These are phyloP conservation scores for Polyploca ridens DNA, from an alignment of 2,888 invertebrate species.

Conservation along the genomic window DNA sequence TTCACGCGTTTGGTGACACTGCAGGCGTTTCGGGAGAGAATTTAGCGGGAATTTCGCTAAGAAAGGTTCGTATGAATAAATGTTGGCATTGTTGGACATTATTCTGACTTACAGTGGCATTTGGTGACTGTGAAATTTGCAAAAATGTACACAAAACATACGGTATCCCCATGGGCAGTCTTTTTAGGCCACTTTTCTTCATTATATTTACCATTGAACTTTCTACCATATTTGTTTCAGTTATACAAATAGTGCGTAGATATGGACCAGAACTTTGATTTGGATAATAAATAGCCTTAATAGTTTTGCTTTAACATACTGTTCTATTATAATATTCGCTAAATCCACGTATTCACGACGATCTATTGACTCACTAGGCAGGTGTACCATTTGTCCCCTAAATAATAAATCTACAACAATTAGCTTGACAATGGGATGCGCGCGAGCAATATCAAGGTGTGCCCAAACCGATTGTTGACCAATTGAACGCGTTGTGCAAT, in stretches of 20 bases:
- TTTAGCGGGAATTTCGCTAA: slow-evolving; percentile 67
- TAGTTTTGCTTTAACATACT: not conserved
- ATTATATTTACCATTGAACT: not conserved
- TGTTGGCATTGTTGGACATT: slow-evolving; percentile 48
- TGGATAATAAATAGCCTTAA: not conserved
- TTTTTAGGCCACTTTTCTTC: not conserved
- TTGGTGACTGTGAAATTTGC: slow-evolving; percentile 47
- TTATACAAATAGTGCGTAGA: too few species aligned
- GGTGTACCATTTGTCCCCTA: slow-evolving; percentile 46
- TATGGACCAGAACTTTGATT: too few species aligned
- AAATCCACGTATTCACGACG: not conserved
- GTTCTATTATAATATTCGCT: slow-evolving; percentile 3
- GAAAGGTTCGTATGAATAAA: slow-evolving; percentile 61
- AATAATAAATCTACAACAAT: slow-evolving; percentile 54
- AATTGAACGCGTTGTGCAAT: slow-evolving; percentile 45
- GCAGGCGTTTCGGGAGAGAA: slow-evolving; percentile 70
- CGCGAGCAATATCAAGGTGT: slow-evolving; percentile 52
- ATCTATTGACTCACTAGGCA: slow-evolving; percentile 31
- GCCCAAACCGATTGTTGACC: slow-evolving; percentile 36
- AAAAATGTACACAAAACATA: slow-evolving; percentile 25
- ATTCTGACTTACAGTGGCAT: slow-evolving; percentile 51
- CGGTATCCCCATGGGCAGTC: not conserved
- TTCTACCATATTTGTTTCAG: slow-evolving; percentile 10
- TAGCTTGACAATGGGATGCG: slow-evolving; percentile 49
- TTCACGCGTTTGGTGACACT: slow-evolving; percentile 81